These are phyloP conservation scores for Diachasmimorpha longicaudata DNA, from an alignment of 1,140 invertebrate genomes.

Conservation along the genomic window DNA sequence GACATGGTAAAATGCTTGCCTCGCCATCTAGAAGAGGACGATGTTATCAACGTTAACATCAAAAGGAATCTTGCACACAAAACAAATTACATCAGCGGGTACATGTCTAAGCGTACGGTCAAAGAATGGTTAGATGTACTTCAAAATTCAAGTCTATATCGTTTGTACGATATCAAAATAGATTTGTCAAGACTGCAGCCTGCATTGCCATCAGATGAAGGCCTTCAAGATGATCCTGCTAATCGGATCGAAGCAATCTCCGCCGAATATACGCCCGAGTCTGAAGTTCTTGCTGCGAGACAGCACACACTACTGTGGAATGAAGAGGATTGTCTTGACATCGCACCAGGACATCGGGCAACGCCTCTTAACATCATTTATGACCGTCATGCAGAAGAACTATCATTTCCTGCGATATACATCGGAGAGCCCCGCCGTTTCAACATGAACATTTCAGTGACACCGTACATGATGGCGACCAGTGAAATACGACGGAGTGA, in stretches of 20 bases:
- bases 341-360: slow-evolving; percentile 30
- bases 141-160: slow-evolving; percentile 28
- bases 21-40: slow-evolving; percentile 46
- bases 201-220: slow-evolving; percentile 17
- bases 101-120: slow-evolving; percentile 26
- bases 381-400: slow-evolving; percentile 41
- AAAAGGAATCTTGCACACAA: slow-evolving; percentile 43
- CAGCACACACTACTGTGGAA: slow-evolving; percentile 41
- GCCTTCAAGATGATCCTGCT: slow-evolving; percentile 15
- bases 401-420: slow-evolving; percentile 50
- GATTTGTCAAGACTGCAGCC: slow-evolving; percentile 28
- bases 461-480: slow-evolving; percentile 31
- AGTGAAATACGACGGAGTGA: no score
- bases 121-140: slow-evolving; percentile 25
- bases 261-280: not conserved
- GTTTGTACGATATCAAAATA: slow-evolving; percentile 31
- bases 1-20: slow-evolving; percentile 51
- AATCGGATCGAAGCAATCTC: not conserved
- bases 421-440: slow-evolving; percentile 41
- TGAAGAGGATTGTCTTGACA: slow-evolving; percentile 29
- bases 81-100: slow-evolving; percentile 30
- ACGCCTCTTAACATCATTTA: not conserved
- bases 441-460: slow-evolving; percentile 30
- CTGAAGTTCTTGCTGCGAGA: slow-evolving; percentile 22
- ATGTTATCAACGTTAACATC: slow-evolving; percentile 44